Conservation (phyloP, 2,888 invertebrate genomes). For the Spisula solida region DNA sequence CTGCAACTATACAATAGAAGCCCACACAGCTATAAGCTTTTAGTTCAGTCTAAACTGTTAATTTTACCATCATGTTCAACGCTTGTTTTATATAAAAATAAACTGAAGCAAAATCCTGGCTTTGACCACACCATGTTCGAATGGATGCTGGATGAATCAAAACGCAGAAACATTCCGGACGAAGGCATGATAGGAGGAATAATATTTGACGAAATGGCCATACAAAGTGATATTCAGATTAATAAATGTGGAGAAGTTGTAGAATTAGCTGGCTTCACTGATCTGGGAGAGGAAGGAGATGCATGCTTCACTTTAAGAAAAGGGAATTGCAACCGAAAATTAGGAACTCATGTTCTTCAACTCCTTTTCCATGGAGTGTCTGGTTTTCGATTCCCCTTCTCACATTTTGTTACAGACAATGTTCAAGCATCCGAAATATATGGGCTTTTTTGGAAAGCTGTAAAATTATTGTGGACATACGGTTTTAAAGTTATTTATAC, state of each 20-base stretch:
- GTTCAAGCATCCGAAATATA: constrained; percentile 56
- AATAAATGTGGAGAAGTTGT: constrained; percentile 54
- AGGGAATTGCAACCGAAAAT: constrained; percentile 5
- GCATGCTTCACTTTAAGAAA: constrained; percentile 7
- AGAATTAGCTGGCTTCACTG: constrained; percentile 57
- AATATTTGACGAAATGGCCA: constrained; percentile 67
- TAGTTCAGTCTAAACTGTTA: constrained; percentile 27
- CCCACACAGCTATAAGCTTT: constrained; percentile 51
- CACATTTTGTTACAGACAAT: constrained; percentile 55
- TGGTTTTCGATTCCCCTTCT: constrained; percentile 68
- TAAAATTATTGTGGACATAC: constrained; percentile 37
- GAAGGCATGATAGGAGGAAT: constrained; percentile 54
- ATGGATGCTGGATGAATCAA: constrained; percentile 65
- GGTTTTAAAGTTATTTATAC: constrained; percentile 48
- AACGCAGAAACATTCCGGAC: constrained; percentile 33
- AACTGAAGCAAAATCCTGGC: constrained; percentile 49
- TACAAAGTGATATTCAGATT: constrained; percentile 63
- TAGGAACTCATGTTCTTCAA: constrained; percentile 61
- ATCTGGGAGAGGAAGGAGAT: constrained; percentile 40
- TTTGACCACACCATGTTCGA: constrained; percentile 50
- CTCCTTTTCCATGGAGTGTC: constrained; percentile 56
- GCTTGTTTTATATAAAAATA: constrained; percentile 51
- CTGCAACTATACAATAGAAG: constrained; percentile 52
- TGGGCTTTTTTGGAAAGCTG: constrained; percentile 62
- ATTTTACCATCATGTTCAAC: constrained; percentile 43